phyloP scores from a whole-genome alignment of 2,113 vertebrate species.

The Neogale vison region DNA sequence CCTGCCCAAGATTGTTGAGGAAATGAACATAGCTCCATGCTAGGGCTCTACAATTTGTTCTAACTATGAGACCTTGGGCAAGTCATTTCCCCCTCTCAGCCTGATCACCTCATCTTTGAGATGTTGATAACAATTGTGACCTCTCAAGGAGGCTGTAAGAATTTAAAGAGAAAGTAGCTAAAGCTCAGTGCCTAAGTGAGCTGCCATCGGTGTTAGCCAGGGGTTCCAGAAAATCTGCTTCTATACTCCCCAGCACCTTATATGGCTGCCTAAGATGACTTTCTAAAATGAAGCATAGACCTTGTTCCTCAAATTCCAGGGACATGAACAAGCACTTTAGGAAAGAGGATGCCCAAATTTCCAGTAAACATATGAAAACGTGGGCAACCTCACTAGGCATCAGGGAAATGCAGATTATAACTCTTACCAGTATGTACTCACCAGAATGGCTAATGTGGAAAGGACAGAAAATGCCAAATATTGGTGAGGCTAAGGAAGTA shows the following conservation, averaged over 20 bases:
- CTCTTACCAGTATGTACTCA: not conserved
- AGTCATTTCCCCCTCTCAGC: not conserved
- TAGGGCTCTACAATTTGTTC: not conserved
- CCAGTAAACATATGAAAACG: not conserved
- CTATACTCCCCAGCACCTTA: not conserved
- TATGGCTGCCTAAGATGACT: not conserved
- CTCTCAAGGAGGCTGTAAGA: not conserved
- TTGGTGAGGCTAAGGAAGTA: not conserved
- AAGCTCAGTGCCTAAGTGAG: not conserved
- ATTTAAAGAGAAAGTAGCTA: not conserved
- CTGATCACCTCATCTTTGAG: not conserved
- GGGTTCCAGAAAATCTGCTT: not conserved
- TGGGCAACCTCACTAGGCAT: not conserved
- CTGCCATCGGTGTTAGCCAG: accelerated
- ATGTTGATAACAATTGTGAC: not conserved
- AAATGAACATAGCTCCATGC: not conserved
- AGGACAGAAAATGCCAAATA: not conserved
- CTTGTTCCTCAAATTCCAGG: not conserved
- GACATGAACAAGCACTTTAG: not conserved
- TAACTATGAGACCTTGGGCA: not conserved
- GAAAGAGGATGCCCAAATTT: not conserved
- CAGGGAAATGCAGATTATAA: not conserved
- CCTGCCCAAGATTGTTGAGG: not conserved
- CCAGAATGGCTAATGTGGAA: not conserved
- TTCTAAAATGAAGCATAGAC: not conserved